Conservation (phyloP, 2,888 invertebrate genomes). For the Linnaemya vulpina region DNA sequence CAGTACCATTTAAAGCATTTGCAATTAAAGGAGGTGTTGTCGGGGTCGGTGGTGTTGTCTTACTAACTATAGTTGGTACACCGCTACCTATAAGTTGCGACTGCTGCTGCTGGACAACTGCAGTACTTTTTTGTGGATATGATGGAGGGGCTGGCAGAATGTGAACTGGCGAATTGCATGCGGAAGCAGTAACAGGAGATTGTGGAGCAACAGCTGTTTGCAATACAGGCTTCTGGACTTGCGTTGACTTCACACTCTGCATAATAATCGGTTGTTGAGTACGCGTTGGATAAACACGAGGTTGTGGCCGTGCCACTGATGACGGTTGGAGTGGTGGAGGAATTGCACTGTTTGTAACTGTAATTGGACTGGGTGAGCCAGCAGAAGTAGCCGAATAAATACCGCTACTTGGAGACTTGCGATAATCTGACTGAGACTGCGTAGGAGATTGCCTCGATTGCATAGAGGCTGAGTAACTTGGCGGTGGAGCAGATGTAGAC, state of each 20-base stretch:
- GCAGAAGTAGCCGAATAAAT: slow-evolving; percentile 93
- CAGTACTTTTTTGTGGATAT: slow-evolving; percentile 88
- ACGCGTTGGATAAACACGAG: slow-evolving; percentile 93
- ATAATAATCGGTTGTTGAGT: slow-evolving; percentile 97
- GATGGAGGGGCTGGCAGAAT: slow-evolving; percentile 89
- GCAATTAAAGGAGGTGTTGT: slow-evolving; percentile 85
- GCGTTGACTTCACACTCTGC: slow-evolving; percentile 98
- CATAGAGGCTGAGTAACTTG: slow-evolving; percentile 93
- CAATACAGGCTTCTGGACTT: slow-evolving; percentile 96
- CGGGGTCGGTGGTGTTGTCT: slow-evolving; percentile 83
- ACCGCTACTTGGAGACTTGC: slow-evolving; percentile 93
- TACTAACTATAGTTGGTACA: slow-evolving; percentile 83
- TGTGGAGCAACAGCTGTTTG: slow-evolving; percentile 98
- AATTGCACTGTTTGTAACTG: slow-evolving; percentile 85
- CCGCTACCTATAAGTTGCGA: slow-evolving; percentile 83
- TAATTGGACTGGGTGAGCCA: slow-evolving; percentile 92
- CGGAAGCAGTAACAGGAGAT: slow-evolving; percentile 87
- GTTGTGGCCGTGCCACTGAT: slow-evolving; percentile 86
- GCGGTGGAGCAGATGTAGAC: slow-evolving; percentile 84
- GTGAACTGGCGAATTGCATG: slow-evolving; percentile 82
- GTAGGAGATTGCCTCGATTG: slow-evolving; percentile 94
- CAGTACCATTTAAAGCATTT: slow-evolving; percentile 81
- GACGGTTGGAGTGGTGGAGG: slow-evolving; percentile 85
- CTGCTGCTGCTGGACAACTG: slow-evolving; percentile 82
- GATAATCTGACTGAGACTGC: slow-evolving; percentile 89